Percentiles rank a stretch among this genome's conserved stretches.
These are phyloP conservation scores for Polydesmus complanatus DNA, from an alignment of 2,888 invertebrate species.

Conservation along the genomic window DNA sequence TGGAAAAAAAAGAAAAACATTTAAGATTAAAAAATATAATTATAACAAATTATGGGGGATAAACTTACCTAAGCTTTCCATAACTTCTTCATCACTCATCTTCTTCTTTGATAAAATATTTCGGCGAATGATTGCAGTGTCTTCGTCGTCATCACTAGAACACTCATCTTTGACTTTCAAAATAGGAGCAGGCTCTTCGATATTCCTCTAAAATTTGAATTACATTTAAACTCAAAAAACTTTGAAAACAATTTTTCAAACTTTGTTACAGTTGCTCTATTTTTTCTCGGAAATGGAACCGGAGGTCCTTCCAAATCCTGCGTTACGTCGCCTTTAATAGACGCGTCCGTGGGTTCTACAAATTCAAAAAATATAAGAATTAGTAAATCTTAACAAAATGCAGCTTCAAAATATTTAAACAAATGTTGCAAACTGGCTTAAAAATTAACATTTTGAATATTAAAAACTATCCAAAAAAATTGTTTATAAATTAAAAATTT, in stretches of 20 bases:
- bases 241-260: not conserved
- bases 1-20: not conserved
- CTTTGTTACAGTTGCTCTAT: too few species aligned
- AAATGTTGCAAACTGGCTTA: too few species aligned
- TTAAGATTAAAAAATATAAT: constrained; percentile 17
- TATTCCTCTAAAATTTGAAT: not conserved
- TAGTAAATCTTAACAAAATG: too few species aligned
- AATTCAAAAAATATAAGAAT: too few species aligned
- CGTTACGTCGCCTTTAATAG: not conserved
- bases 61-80: constrained; percentile 50
- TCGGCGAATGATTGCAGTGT: constrained; percentile 43
- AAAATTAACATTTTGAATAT: too few species aligned
- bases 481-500: too few species aligned
- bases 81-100: constrained; percentile 57
- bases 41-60: too few species aligned
- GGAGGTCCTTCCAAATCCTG: not conserved
- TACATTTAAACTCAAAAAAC: not conserved
- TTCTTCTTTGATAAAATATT: constrained; percentile 34
- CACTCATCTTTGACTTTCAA: not conserved
- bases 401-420: too few species aligned
- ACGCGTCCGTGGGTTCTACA: too few species aligned
- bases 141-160: constrained; percentile 26
- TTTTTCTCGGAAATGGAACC: not conserved
- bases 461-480: too few species aligned
- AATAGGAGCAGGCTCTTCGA: not conserved